phyloP scores from a whole-genome alignment of 2,113 vertebrate genomes.

The Oncorhynchus nerka region DNA sequence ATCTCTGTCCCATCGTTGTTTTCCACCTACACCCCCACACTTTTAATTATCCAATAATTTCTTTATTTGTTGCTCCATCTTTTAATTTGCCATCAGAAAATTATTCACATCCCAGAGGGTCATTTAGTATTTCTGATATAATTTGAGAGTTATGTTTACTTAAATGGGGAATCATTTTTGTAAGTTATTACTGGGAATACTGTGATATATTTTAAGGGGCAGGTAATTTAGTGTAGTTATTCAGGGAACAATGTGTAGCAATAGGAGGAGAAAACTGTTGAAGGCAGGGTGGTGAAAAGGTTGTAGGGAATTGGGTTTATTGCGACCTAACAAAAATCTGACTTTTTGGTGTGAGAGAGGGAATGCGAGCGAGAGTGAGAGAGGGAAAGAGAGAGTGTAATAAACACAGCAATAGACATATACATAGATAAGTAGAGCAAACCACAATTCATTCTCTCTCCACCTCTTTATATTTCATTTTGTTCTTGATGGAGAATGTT shows the following conservation, averaged over 20 bases:
- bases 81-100: slow-evolving; percentile 27
- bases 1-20: slow-evolving; percentile 5
- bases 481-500: slow-evolving; percentile 55
- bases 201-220: slow-evolving; percentile 11
- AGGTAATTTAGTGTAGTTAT: slow-evolving; percentile 25
- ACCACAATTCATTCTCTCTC: slow-evolving; percentile 52
- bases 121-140: slow-evolving; percentile 33
- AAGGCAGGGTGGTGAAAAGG: neutral
- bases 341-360: neutral
- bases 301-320: slow-evolving; percentile 1
- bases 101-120: slow-evolving; percentile 20
- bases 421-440: slow-evolving; percentile 52
- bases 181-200: neutral
- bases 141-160: neutral
- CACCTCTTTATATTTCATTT: slow-evolving; percentile 39
- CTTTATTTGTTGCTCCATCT: slow-evolving; percentile 27
- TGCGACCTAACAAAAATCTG: slow-evolving; percentile 19
- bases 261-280: slow-evolving; percentile 8
- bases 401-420: slow-evolving; percentile 37
- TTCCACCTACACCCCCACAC: neutral
- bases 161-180: slow-evolving; percentile 12
- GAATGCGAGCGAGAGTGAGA: neutral
- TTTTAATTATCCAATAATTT: slow-evolving; percentile 25
- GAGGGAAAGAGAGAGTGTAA: slow-evolving; percentile 11
- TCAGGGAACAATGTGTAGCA: too few species aligned